Conservation (phyloP, 2,797 vertebrate species). For the Phalloptychus januarius region DNA sequence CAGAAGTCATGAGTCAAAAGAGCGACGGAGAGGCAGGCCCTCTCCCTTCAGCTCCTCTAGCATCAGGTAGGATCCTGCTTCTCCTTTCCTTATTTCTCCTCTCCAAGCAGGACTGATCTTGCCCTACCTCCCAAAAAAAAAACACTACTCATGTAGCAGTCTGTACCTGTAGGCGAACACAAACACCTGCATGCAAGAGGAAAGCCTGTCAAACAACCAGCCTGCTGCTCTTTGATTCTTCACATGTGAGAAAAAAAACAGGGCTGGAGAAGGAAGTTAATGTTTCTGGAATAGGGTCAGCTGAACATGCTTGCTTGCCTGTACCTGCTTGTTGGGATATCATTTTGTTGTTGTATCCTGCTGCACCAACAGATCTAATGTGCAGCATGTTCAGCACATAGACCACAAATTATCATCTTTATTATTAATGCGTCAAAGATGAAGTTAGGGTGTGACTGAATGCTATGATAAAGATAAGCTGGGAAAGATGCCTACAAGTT, state of each 20-base stretch:
- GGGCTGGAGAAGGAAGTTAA: slow-evolving; percentile 22
- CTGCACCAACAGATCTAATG: slow-evolving; percentile 20
- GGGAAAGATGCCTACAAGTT: not conserved
- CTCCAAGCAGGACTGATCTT: slow-evolving; percentile 68
- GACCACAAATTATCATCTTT: not conserved
- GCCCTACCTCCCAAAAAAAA: slow-evolving; percentile 15
- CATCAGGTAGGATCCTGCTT: slow-evolving; percentile 90
- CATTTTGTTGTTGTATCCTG: slow-evolving; percentile 20
- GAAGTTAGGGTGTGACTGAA: slow-evolving; percentile 8
- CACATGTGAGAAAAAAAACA: slow-evolving; percentile 4
- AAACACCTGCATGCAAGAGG: slow-evolving; percentile 39
- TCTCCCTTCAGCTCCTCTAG: slow-evolving; percentile 88
- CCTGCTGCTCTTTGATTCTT: slow-evolving; percentile 30
- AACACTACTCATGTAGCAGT: slow-evolving; percentile 18
- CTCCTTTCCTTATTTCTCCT: slow-evolving; percentile 55
- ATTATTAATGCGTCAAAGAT: not conserved
- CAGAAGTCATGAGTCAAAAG: slow-evolving; percentile 96
- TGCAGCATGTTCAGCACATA: slow-evolving; percentile 1
- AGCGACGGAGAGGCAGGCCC: slow-evolving; percentile 94
- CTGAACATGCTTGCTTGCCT: slow-evolving; percentile 27
- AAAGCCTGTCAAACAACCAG: slow-evolving; percentile 30
- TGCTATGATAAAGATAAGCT: not conserved
- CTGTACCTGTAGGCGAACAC: slow-evolving; percentile 32
- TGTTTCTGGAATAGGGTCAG: slow-evolving; percentile 11
- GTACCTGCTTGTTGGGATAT: slow-evolving; percentile 18